These are phyloP conservation scores for Leucozona laternaria DNA, from an alignment of 2,888 invertebrate species.

Conservation along the genomic window DNA sequence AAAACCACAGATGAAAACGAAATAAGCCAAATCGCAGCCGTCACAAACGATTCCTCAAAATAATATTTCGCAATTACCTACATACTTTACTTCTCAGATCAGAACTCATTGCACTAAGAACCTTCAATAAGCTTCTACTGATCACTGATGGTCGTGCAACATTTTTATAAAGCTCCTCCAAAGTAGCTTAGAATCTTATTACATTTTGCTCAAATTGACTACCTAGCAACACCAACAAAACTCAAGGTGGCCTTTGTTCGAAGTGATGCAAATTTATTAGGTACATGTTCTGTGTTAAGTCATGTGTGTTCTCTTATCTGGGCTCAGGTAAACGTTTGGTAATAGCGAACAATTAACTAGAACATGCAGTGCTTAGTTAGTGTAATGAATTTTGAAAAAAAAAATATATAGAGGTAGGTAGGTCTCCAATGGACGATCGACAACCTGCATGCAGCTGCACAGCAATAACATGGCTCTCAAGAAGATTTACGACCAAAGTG, in stretches of 20 bases:
- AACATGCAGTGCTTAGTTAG: conserved; percentile 66
- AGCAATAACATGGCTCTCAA: conserved; percentile 15
- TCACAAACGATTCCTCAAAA: not conserved
- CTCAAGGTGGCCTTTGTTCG: conserved; percentile 70
- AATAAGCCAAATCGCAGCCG: not conserved
- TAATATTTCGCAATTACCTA: conserved; percentile 11
- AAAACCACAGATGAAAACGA: not conserved
- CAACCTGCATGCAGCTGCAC: conserved; percentile 32
- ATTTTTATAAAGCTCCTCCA: conserved; percentile 33
- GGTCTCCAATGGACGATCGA: conserved; percentile 4
- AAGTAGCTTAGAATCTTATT: conserved; percentile 47
- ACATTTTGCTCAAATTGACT: conserved; percentile 42
- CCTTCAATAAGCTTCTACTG: conserved; percentile 22
- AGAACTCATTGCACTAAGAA: conserved; percentile 31
- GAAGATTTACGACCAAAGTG: conserved; percentile 66
- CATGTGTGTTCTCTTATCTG: conserved; percentile 52
- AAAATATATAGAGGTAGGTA: not conserved
- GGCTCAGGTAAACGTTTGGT: conserved; percentile 53
- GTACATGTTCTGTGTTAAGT: conserved; percentile 20
- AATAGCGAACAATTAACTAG: conserved; percentile 72
- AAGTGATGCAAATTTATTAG: conserved; percentile 73
- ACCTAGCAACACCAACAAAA: conserved; percentile 21
- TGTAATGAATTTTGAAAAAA: conserved; percentile 32
- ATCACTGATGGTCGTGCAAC: conserved; percentile 22
- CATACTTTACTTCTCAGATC: too few species aligned